Conservation (phyloP, 2,113 vertebrate species). For the Chaetorhynchus papuensis region DNA sequence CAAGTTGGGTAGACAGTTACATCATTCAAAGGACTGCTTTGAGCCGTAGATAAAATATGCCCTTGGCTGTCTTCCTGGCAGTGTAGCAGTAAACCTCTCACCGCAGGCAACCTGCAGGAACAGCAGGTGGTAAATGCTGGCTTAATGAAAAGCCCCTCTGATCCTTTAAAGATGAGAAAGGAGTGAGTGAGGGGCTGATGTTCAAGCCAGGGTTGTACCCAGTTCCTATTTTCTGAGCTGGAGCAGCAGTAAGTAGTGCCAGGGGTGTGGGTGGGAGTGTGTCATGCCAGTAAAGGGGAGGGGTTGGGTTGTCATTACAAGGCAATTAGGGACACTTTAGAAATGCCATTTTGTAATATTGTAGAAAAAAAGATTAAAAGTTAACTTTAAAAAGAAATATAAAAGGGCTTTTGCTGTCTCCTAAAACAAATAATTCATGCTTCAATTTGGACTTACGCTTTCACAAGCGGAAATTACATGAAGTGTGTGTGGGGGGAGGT, state of each 20-base stretch:
- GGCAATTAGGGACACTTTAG: not conserved
- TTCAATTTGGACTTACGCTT: not conserved
- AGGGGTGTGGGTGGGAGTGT: not conserved
- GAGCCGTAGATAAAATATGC: not conserved
- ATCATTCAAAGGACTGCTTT: accelerated
- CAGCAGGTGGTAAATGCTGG: not conserved
- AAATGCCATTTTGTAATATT: not conserved
- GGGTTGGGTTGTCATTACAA: not conserved
- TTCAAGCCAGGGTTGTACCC: not conserved
- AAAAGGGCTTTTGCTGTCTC: not conserved
- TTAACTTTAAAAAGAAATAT: not conserved
- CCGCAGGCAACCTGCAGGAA: not conserved
- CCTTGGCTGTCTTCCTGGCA: not conserved
- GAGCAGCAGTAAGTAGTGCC: not conserved
- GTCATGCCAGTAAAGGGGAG: not conserved
- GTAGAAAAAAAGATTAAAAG: not conserved
- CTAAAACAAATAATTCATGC: not conserved
- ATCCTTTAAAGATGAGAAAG: not conserved
- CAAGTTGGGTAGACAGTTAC: not conserved
- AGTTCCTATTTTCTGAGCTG: not conserved
- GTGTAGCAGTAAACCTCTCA: not conserved
- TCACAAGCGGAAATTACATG: not conserved
- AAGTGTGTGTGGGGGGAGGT: not conserved
- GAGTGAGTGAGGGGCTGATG: not conserved
- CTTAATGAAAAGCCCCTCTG: not conserved